These are phyloP conservation scores for Hirundichthys speculiger DNA, from an alignment of 2,113 vertebrate species.

Conservation along the genomic window DNA sequence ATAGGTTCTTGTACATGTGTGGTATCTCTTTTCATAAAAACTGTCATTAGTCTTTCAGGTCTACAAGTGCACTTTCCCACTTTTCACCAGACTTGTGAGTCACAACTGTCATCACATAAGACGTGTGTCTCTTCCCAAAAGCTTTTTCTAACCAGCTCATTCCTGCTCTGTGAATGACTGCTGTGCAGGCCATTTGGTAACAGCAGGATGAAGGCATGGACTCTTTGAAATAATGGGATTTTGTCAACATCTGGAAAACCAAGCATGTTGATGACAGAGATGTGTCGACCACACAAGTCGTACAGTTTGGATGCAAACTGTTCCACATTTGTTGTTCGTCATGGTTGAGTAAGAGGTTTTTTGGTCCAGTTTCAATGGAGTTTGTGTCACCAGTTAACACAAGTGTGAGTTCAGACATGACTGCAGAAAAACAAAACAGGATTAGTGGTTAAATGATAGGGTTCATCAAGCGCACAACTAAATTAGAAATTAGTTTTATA, in stretches of 20 bases:
- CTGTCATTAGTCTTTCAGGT: conserved; percentile 10
- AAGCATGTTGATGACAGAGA: conserved; percentile 42
- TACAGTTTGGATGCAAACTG: conserved; percentile 27
- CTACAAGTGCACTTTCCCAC: conserved; percentile 22
- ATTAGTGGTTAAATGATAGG: not conserved
- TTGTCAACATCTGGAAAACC: conserved; percentile 8
- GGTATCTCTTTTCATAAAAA: conserved; percentile 35
- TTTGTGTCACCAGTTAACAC: conserved; percentile 42
- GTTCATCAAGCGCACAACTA: not conserved
- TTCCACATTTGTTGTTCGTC: not conserved
- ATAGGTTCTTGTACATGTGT: conserved; percentile 30
- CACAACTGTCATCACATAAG: conserved; percentile 40
- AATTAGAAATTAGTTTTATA: too few species aligned
- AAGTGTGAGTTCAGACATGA: conserved; percentile 11
- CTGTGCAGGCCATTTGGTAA: conserved; percentile 24
- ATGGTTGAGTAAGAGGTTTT: conserved; percentile 34
- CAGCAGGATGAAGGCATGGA: conserved; percentile 42
- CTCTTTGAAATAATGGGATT: not conserved
- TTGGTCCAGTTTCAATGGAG: conserved; percentile 18
- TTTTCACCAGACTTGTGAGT: conserved; percentile 24
- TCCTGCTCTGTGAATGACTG: conserved; percentile 20
- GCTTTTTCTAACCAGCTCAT: conserved; percentile 26
- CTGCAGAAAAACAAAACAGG: conserved; percentile 25
- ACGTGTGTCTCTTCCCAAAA: conserved; percentile 23
- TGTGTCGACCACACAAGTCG: conserved; percentile 35